phyloP scores from a whole-genome alignment of 1,140 invertebrate genomes.

The Magallana ariakensis region DNA sequence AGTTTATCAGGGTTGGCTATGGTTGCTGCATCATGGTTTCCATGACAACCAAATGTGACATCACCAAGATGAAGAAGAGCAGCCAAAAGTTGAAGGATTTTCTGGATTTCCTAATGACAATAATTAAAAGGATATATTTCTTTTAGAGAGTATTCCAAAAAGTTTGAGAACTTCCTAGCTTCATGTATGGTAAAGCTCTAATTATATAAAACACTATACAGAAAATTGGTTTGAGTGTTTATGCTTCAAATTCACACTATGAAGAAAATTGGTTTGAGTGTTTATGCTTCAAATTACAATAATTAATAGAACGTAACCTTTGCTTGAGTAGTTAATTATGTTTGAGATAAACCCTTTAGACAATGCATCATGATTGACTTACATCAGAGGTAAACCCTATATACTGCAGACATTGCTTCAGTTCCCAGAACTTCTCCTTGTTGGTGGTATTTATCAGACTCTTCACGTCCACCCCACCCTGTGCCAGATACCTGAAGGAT shows the following conservation, averaged over 20 bases:
- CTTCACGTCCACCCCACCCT: constrained; percentile 6
- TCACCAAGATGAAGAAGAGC: constrained; percentile 86
- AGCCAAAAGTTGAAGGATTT: constrained; percentile 69
- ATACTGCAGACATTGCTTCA: constrained; percentile 71
- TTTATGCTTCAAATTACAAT: too few relatives aligned
- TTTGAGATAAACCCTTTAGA: too few relatives aligned
- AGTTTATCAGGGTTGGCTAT: constrained; percentile 59
- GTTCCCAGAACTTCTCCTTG: constrained; percentile 69
- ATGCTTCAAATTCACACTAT: too few relatives aligned
- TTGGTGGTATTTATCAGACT: constrained; percentile 48
- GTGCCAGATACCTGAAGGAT: constrained; percentile 57
- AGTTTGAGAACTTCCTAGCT: too few relatives aligned
- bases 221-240: too few relatives aligned
- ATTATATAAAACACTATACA: too few relatives aligned
- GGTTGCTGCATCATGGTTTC: constrained; percentile 75
- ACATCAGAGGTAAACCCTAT: constrained; percentile 71
- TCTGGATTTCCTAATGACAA: constrained; percentile 81
- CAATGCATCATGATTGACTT: background rate
- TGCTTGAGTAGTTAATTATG: too few relatives aligned
- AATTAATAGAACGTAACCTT: too few relatives aligned
- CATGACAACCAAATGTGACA: constrained; percentile 84
- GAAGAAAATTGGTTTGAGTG: too few relatives aligned
- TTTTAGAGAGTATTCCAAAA: too few relatives aligned
- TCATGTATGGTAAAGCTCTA: too few relatives aligned
- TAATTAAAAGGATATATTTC: background rate